Evolutionary conservation across 2,888 invertebrate genomes (phyloP).

Genomic region (Chalcosyrphus nemorum): DNA sequence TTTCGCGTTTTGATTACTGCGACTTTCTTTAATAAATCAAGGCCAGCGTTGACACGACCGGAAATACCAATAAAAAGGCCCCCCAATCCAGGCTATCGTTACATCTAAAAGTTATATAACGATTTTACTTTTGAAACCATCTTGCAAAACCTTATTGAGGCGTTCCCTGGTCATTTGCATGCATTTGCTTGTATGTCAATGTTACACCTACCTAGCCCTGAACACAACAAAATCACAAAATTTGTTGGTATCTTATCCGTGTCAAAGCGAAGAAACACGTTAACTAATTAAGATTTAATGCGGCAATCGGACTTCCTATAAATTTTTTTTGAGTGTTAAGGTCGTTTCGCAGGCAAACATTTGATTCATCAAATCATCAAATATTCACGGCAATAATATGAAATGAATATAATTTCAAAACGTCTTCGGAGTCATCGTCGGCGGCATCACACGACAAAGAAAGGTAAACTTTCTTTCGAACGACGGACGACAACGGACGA

Average conservation of each 20-base stretch:
- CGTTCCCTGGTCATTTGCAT: slow-evolving; percentile 2
- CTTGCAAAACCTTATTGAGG: neutral
- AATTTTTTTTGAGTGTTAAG: slow-evolving; percentile 55
- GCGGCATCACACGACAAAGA: slow-evolving; percentile 14
- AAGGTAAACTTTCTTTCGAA: slow-evolving; percentile 52
- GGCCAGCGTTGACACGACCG: neutral
- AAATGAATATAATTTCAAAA: neutral
- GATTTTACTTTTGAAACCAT: neutral
- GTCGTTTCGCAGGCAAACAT: slow-evolving; percentile 30
- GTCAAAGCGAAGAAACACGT: slow-evolving; percentile 26
- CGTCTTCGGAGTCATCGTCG: neutral
- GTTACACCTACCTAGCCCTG: slow-evolving; percentile 36
- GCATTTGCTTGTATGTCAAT: slow-evolving; percentile 31
- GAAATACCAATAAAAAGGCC: too few species aligned
- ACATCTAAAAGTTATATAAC: neutral
- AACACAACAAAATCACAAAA: slow-evolving; percentile 12
- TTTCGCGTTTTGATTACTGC: neutral
- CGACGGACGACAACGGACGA: slow-evolving; percentile 2
- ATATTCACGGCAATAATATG: slow-evolving; percentile 36
- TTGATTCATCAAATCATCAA: slow-evolving; percentile 23
- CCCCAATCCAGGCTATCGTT: too few species aligned
- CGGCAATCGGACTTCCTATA: slow-evolving; percentile 30
- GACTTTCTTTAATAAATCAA: neutral
- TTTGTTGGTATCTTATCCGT: slow-evolving; percentile 4
- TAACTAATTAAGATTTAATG: slow-evolving; percentile 22